Evolutionary conservation across 2,888 invertebrate genomes (phyloP), one percentile per base, ranked within the genome.

Genomic region (Vesta saturnalis): DNA sequence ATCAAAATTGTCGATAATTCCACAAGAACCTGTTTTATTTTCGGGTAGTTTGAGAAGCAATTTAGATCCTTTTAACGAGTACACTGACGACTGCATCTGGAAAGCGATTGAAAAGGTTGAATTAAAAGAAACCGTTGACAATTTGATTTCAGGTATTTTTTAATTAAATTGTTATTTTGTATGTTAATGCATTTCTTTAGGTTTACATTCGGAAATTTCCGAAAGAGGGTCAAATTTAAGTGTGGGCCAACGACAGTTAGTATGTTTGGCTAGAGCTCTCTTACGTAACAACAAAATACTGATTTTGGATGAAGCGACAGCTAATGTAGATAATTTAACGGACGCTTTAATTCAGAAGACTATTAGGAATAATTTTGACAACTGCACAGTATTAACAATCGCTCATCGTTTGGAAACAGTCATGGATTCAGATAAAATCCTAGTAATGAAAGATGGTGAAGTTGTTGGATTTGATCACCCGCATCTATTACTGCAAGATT

Each of bases 231-330:
- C 74, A 4, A 79, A 79, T 65, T 78, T 78, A 43, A 78, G 77
- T 59, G 78, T 78, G 35, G 79, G 79, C 0, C 91, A 92, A 82
- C 75, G 90, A 0, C 92, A 92, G 80, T 84, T 91, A 52, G 83
- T 91, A 60, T 91, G 91, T 74, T 83, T 92, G 12, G 91, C 91
- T 0, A 80, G 91, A 4, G 91, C 88, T 4, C 83, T 88, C 60
- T 73, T 79, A 22, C 43, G 93, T 6, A 77, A 78, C 21, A 78
- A 78, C 67, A 74, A 71, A 39, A 72, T 79, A 8, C 66, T 79
- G 15, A 74, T 79, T 22, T 70, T 82, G 66, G 82, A 94, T 80
- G 94, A n/a, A n/a, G n/a, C n/a, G n/a, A n/a, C n/a, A n/a, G n/a
- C n/a, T n/a, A n/a, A n/a, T n/a, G n/a, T n/a, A n/a, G n/a, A n/a